Percentiles rank a stretch among this genome's conserved stretches.
phyloP scores from a whole-genome alignment of 2,888 invertebrate genomes.

The Melieria picta region DNA sequence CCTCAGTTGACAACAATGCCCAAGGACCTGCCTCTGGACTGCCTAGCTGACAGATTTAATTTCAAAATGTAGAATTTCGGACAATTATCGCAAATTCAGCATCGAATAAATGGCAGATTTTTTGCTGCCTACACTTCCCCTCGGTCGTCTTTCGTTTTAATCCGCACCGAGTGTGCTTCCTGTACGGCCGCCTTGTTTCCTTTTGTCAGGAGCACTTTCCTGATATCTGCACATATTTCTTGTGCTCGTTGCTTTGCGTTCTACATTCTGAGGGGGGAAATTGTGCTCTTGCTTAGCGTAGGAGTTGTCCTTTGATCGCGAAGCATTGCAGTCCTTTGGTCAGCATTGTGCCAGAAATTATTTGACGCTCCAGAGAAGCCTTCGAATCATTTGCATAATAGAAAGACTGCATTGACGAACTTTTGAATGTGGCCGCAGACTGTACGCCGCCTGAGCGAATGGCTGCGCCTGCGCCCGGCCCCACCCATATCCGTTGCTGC shows the following conservation, averaged over 20 bases:
- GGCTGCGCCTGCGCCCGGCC: slow-evolving; percentile 8
- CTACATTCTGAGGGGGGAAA: too few relatives aligned
- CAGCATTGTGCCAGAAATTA: too few relatives aligned
- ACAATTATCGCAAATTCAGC: slow-evolving; percentile 51
- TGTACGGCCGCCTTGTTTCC: slow-evolving; percentile 42
- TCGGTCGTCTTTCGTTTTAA: background rate
- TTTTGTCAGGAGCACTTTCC: background rate
- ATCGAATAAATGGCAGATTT: slow-evolving; percentile 44
- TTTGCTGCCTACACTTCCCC: slow-evolving; percentile 36
- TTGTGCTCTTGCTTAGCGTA: too few relatives aligned
- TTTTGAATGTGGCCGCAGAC: too few relatives aligned
- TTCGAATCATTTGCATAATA: too few relatives aligned
- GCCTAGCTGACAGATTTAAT: slow-evolving; percentile 45
- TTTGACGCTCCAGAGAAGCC: too few relatives aligned
- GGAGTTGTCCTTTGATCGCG: too few relatives aligned
- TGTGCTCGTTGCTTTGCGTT: background rate
- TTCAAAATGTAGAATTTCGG: slow-evolving; percentile 39
- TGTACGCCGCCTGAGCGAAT: background rate
- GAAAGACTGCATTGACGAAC: too few relatives aligned
- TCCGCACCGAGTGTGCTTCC: slow-evolving; percentile 43
- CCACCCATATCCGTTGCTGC: slow-evolving; percentile 25
- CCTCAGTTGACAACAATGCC: slow-evolving; percentile 24
- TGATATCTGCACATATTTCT: background rate
- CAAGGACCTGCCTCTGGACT: slow-evolving; percentile 26
- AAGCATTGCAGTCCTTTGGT: too few relatives aligned